Conservation (phyloP, 30 jellyfish, hydroid and myxozoan species). For the Aurelia sp. region DNA sequence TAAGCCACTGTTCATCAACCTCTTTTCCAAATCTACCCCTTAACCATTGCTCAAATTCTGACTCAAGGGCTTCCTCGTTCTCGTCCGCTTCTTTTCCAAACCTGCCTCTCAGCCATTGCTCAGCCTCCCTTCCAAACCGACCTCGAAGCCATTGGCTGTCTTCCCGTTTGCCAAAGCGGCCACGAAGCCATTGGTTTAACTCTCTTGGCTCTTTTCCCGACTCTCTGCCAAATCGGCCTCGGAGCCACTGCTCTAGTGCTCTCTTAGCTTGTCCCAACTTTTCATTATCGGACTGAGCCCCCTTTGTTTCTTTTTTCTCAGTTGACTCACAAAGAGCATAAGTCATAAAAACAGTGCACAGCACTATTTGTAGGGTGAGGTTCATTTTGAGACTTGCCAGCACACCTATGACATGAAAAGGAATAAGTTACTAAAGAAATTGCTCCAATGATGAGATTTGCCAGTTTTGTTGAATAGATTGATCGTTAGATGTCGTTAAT, state of each 20-base stretch:
- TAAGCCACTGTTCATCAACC: conserved; percentile 56
- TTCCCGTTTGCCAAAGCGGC: conserved; percentile 61
- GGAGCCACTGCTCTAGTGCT: conserved; percentile 55
- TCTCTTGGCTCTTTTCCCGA: conserved; percentile 16
- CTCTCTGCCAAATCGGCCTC: conserved; percentile 49
- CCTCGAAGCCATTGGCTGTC: conserved; percentile 80
- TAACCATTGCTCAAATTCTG: conserved; percentile 54
- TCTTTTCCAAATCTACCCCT: conserved; percentile 69
- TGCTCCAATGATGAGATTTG: no score
- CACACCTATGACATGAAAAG: no score
- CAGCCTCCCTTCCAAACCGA: conserved; percentile 84
- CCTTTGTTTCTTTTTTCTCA: conserved; percentile 17
- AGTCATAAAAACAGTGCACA: conserved; percentile 17
- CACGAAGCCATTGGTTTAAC: conserved; percentile 70
- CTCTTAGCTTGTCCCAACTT: conserved; percentile 47
- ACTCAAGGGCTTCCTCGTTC: conserved; percentile 59
- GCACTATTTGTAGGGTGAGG: conserved; percentile 9
- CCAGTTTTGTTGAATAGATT: no score
- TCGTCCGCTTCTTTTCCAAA: conserved; percentile 74
- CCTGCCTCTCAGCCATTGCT: conserved; percentile 84
- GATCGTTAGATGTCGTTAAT: no score
- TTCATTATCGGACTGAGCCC: background rate
- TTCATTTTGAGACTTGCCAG: conserved; percentile 7
- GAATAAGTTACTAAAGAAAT: no score
- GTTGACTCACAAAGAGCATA: conserved; percentile 34